Percentiles rank a stretch among this genome's conserved stretches.
These are phyloP conservation scores for Aphaenogaster rudis DNA, from an alignment of 1,140 invertebrate species.

Conservation along the genomic window DNA sequence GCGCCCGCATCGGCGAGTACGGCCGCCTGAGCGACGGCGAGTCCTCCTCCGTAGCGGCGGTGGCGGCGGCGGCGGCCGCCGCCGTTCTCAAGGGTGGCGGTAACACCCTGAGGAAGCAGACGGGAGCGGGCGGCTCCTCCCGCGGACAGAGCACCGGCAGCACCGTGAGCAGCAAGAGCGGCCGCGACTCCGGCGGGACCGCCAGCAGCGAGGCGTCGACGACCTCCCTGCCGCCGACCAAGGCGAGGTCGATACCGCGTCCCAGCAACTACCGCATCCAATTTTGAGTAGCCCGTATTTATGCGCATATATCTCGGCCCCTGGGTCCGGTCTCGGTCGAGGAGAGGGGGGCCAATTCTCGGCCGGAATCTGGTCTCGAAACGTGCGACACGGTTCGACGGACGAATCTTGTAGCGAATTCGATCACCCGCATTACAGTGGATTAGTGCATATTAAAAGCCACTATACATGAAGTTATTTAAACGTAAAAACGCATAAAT, in stretches of 20 bases:
- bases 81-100: conserved; percentile 58
- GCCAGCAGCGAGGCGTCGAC: conserved; percentile 88
- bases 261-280: conserved; percentile 91
- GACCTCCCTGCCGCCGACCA: conserved; percentile 88
- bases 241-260: conserved; percentile 88
- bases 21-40: conserved; percentile 88
- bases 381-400: neutral
- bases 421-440: too few relatives aligned
- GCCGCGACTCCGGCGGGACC: conserved; percentile 86
- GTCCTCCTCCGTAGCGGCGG: conserved; percentile 48
- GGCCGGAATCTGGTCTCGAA: neutral
- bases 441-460: too few relatives aligned
- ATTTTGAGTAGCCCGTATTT: conserved; percentile 85
- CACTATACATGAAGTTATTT: too few relatives aligned
- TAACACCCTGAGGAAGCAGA: conserved; percentile 83
- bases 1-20: conserved; percentile 87
- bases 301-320: too few relatives aligned
- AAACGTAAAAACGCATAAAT: too few relatives aligned
- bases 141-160: conserved; percentile 85
- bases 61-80: neutral
- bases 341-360: neutral
- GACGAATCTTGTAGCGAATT: neutral
- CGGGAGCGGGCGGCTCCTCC: conserved; percentile 60
- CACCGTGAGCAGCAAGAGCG: conserved; percentile 85
- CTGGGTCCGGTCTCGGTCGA: too few relatives aligned